phyloP scores from a whole-genome alignment of 2,113 vertebrate species.

The Monarcha castaneiventris region DNA sequence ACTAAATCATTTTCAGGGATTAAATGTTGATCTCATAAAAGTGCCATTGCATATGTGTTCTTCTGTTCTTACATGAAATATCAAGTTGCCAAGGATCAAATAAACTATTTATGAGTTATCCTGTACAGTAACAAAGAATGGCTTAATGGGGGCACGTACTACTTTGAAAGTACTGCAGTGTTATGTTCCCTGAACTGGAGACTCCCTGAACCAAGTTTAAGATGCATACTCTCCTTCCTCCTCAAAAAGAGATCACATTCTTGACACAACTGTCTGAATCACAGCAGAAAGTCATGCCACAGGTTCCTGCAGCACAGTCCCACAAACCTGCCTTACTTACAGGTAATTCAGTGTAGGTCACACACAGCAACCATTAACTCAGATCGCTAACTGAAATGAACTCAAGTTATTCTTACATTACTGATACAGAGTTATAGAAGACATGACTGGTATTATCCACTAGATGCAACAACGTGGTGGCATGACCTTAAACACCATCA shows the following conservation, averaged over 20 bases:
- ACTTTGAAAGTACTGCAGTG: not conserved
- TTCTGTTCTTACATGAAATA: not conserved
- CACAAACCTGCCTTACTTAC: not conserved
- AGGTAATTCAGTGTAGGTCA: not conserved
- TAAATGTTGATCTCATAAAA: not conserved
- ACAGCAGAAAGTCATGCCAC: not conserved
- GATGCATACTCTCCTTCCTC: not conserved
- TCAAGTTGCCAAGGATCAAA: constrained; percentile 12
- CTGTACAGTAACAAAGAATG: constrained; percentile 6
- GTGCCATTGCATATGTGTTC: not conserved
- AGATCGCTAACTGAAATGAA: not conserved
- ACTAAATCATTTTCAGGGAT: not conserved
- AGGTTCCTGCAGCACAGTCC: not conserved
- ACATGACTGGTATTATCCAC: not conserved
- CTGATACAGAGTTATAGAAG: not conserved
- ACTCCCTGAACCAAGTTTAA: not conserved
- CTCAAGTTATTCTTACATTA: not conserved
- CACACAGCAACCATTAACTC: not conserved
- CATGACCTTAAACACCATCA: not conserved
- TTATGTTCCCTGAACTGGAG: not conserved
- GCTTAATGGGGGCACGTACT: constrained; percentile 18
- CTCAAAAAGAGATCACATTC: not conserved
- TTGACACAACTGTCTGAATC: not conserved
- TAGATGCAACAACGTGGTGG: not conserved
- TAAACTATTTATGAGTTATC: constrained; percentile 46